phyloP scores from a whole-genome alignment of 2,113 vertebrate genomes.

The Callionymus lyra region DNA sequence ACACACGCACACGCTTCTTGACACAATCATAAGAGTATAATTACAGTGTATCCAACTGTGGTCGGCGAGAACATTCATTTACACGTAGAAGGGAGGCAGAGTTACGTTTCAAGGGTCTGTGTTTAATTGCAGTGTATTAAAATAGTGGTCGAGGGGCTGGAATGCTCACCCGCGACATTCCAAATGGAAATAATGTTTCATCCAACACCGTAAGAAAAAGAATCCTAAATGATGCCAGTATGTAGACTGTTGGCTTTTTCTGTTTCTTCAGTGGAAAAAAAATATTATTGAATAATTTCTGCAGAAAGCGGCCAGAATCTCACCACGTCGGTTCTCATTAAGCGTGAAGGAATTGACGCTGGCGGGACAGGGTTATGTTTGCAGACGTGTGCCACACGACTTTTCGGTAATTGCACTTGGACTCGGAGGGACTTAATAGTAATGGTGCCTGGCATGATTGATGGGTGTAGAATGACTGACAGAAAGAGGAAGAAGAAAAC shows the following conservation, averaged over 20 bases:
- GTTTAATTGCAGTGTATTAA: conserved; percentile 47
- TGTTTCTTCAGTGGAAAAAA: conserved; percentile 43
- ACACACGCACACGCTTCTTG: conserved; percentile 33
- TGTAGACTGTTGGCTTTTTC: conserved; percentile 17
- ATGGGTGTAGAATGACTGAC: conserved; percentile 15
- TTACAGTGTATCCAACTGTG: conserved; percentile 36
- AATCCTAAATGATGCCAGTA: conserved; percentile 15
- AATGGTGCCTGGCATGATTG: conserved; percentile 11
- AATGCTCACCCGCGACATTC: conserved; percentile 37
- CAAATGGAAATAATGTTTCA: conserved; percentile 30
- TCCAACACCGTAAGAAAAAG: conserved; percentile 7
- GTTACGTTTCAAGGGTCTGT: conserved; percentile 38
- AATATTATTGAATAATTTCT: conserved; percentile 32
- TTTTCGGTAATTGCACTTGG: conserved; percentile 24
- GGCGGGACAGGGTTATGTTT: conserved; percentile 22
- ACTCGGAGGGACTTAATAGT: conserved; percentile 25
- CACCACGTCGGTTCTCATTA: conserved; percentile 40
- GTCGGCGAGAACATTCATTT: conserved; percentile 38
- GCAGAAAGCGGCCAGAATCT: conserved; percentile 40
- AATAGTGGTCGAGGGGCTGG: conserved; percentile 15
- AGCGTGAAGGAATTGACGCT: conserved; percentile 9
- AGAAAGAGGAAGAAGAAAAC: neutral
- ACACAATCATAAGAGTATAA: conserved; percentile 38
- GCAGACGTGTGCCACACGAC: conserved; percentile 25
- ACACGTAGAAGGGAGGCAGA: conserved; percentile 23